Evolutionary conservation across 1,140 invertebrate genomes (phyloP), one percentile per base, ranked within the genome.

Genomic region (Pogonomyrmex barbatus): DNA sequence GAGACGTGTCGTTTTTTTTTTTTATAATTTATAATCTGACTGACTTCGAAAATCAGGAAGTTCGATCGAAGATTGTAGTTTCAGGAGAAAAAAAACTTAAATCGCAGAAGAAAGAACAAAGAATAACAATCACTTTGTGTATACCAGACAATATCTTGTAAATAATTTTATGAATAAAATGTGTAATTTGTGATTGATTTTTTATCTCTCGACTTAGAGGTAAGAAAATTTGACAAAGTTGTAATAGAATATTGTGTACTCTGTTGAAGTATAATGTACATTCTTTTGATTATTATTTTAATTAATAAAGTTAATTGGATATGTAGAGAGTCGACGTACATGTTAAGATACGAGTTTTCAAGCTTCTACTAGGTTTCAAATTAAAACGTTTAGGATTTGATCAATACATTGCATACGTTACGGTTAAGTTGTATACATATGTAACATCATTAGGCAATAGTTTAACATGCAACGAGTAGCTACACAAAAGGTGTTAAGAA

Each of bases 401-500:
- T 17, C 10, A 17, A 47, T 14, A 50, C 14, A 60, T 60, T 39
- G 24, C 42, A 60, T 50, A 50, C 2, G 45, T 73, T 82, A 60
- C 24, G 17, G 62, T 62, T 30, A 50, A 73, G 30, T 83, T 83
- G 75, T 60, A 58, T 17, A 62, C 42, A 73, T 24, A 0, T 24
- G 24, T 24, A 24, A 24, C 0, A 24, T 82, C 33, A 58, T 58
- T 82, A 82, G 10, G 12, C 1, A 45, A 47, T 56, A 71, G 14
- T 39, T 83, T 70, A 45, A 70, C 68, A 83, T 83, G 68, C 79
- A 83, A 50, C 30, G 60, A 12, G 30, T 82, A 30, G 73, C 17
- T 75, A 83, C 42, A 75, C 12, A 83, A 54, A 83, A 75, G 36
- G 14, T 82, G 24, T 17, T 60, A 47, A 47, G 24, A 75, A 62